Percentiles rank a stretch among this genome's conserved stretches.
Evolutionary conservation across 1,140 invertebrate genomes (phyloP).

Genomic region (Drosophila lowei): DNA sequence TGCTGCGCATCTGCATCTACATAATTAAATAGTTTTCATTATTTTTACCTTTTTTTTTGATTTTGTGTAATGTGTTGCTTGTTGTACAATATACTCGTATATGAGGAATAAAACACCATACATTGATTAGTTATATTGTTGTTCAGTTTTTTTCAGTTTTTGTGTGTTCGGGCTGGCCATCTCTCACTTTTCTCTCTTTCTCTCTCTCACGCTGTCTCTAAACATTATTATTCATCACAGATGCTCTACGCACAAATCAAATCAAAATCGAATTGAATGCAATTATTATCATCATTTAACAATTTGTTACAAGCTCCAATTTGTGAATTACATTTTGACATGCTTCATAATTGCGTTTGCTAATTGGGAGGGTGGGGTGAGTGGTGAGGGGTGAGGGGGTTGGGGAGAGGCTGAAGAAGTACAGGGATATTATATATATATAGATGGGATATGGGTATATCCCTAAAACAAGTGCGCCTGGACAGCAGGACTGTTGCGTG

Average conservation of each 20-base stretch:
- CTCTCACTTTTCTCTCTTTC: neutral
- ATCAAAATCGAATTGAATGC: constrained; percentile 56
- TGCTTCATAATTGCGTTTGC: constrained; percentile 35
- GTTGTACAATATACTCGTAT: constrained; percentile 26
- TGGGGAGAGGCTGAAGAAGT: neutral
- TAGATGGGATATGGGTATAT: constrained; percentile 10
- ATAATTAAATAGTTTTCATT: constrained; percentile 47
- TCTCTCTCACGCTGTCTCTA: constrained; percentile 24
- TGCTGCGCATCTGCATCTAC: constrained; percentile 37
- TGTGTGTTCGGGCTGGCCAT: constrained; percentile 53
- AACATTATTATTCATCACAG: constrained; percentile 78
- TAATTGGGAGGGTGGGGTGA: constrained; percentile 16
- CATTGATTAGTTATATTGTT: constrained; percentile 71
- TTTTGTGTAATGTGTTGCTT: constrained; percentile 23
- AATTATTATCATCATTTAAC: constrained; percentile 77
- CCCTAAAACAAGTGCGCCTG: constrained; percentile 11
- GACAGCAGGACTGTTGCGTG: constrained; percentile 5
- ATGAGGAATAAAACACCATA: constrained; percentile 79
- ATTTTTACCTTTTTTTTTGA: constrained; percentile 31
- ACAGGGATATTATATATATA: neutral
- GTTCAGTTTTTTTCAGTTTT: constrained; percentile 45
- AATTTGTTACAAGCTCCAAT: constrained; percentile 74
- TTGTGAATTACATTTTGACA: constrained; percentile 27
- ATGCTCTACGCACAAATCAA: constrained; percentile 73
- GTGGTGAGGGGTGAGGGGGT: neutral